Percentiles rank a stretch among this genome's conserved stretches.
Conservation (phyloP, 1,140 invertebrate genomes). For the Hirudo medicinalis region DNA sequence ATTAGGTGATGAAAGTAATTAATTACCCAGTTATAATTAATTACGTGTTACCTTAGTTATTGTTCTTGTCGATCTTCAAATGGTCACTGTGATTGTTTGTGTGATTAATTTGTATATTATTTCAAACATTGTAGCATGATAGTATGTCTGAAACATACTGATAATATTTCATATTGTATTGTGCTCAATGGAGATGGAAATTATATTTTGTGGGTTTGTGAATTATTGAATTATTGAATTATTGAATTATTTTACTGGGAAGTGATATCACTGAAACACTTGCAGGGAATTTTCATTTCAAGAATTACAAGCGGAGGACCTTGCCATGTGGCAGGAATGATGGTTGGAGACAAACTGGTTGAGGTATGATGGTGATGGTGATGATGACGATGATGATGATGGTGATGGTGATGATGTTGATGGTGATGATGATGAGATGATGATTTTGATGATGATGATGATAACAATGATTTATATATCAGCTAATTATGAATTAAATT, state of each 20-base stretch:
- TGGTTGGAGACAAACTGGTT: constrained; percentile 82
- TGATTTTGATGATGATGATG: neutral
- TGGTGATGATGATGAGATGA: neutral
- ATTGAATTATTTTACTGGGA: neutral
- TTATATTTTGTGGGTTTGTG: too few species aligned
- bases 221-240: neutral
- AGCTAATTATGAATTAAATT: too few species aligned
- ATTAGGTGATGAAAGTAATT: too few species aligned
- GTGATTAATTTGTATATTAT: too few species aligned
- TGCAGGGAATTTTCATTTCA: constrained; percentile 47
- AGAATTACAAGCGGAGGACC: constrained; percentile 77
- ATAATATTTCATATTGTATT: too few species aligned
- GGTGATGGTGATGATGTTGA: neutral
- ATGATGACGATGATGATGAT: neutral
- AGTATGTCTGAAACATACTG: too few species aligned
- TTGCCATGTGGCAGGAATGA: constrained; percentile 64
- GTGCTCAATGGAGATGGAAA: too few species aligned
- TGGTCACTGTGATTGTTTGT: too few species aligned
- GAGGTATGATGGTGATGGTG: constrained; percentile 5
- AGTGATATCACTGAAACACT: neutral
- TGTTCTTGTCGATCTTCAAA: too few species aligned
- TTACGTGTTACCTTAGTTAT: too few species aligned
- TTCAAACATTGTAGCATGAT: too few species aligned
- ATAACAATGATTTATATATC: neutral
- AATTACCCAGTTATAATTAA: too few species aligned